phyloP scores from a whole-genome alignment of 2,888 invertebrate genomes.

The Laspeyria flexula region DNA sequence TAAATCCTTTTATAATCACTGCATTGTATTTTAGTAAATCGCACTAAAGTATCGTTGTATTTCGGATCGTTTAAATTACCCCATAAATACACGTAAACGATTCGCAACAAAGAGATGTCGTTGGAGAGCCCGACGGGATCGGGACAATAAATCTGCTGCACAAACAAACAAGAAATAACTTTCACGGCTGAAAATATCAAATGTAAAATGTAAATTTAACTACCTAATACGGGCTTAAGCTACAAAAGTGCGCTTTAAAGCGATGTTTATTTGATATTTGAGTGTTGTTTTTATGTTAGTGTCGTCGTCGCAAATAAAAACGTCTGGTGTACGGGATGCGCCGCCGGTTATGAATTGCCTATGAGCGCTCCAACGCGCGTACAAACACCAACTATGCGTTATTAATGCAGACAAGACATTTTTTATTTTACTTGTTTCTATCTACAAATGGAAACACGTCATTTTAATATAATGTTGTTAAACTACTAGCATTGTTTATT shows the following conservation, averaged over 20 bases:
- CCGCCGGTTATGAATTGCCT: constrained; percentile 78
- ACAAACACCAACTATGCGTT: constrained; percentile 48
- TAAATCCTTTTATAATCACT: constrained; percentile 57
- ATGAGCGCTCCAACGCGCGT: constrained; percentile 64
- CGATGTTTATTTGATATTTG: constrained; percentile 79
- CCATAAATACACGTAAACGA: constrained; percentile 78
- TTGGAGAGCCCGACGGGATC: constrained; percentile 57
- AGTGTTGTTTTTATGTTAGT: constrained; percentile 81
- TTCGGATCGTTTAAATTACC: constrained; percentile 74
- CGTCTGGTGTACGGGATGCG: constrained; percentile 69
- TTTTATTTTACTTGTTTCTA: not conserved
- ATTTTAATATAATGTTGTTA: too few relatives aligned
- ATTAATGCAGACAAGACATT: constrained; percentile 47
- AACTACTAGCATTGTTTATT: too few relatives aligned
- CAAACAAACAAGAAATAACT: constrained; percentile 73
- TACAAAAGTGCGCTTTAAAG: constrained; percentile 73
- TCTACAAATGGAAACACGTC: too few relatives aligned
- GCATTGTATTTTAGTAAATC: constrained; percentile 62
- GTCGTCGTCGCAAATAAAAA: constrained; percentile 79
- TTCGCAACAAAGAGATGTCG: constrained; percentile 74
- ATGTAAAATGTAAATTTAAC: constrained; percentile 84
- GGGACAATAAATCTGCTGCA: constrained; percentile 71
- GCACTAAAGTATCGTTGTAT: constrained; percentile 68
- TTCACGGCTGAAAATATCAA: constrained; percentile 83
- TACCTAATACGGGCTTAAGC: constrained; percentile 80